Base-by-base conservation (phyloP, 1,140 invertebrate species). In the Pseudomyrmex pallidus region DNA sequence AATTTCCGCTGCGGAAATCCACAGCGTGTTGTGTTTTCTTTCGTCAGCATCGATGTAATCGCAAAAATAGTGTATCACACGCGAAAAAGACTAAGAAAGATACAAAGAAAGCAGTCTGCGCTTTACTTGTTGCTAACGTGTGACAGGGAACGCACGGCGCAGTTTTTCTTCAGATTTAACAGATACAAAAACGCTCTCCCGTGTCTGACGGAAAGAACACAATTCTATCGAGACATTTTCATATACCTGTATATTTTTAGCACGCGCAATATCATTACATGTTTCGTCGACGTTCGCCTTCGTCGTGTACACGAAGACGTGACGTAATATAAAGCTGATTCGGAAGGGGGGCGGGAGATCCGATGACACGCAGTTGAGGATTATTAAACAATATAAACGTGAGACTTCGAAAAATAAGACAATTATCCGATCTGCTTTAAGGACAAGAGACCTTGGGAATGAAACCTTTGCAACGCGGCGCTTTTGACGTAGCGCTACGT, bases 181-280 rank as follows among this genome's bases (percentile, higher is more conserved):
- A 78, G 46, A 70, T 57, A 48, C 46, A 70, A 59, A 54, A 57
- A 68, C 17, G 25, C 52, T 7, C 52, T 7, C 25, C 22, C 13
- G 9, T 70, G 9, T 78, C 64, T 57, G 20, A 76, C n/a, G 15
- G 35, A 46, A 35, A 48, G 10, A 70, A 48, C 25, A 78, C 44
- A 59, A 57, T 70, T 78, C 54, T 44, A 68, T 67, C 15, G 76
- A 57, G 44, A 78, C 44, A 25, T 78, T 70, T 78, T 20, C 15
- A 20, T 50, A 2, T 59, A 48, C 56, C 25, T 44, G 17, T 52
- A 12, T 52, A 35, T 35, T 35, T 35, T 35, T 35, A 35, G 35
- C 35, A 12, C 35, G 13, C 25, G 52, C n/a, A 52, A 48, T 9
- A 17, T 77, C 56, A 67, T 12, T 22, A 22, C 12, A 8, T 59